Evolutionary conservation across 2,113 vertebrate genomes (phyloP).

Genomic region (Spilogale gracilis): DNA sequence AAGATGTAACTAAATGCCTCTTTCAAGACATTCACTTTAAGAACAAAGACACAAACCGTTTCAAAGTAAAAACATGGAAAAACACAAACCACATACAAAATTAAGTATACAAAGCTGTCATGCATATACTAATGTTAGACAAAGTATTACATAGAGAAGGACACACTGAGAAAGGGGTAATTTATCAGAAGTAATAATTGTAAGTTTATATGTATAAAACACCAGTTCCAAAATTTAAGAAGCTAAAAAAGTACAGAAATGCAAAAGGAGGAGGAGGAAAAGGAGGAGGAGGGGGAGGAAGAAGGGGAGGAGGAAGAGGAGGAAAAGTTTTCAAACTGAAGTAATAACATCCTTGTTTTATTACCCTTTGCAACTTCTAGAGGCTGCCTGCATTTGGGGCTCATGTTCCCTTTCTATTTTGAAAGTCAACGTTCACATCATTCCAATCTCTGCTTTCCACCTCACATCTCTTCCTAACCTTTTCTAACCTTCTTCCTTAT

Average conservation of each 20-base stretch:
- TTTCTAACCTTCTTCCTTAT: background rate
- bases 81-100: background rate
- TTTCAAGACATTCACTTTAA: background rate
- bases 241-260: background rate
- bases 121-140: background rate
- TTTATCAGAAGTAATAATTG: background rate
- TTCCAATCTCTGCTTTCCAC: background rate
- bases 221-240: background rate
- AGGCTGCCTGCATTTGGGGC: background rate
- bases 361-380: background rate
- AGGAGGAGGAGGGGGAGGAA: background rate
- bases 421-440: background rate
- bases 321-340: background rate
- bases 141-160: background rate
- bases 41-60: background rate
- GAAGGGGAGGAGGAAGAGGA: too few species aligned
- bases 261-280: accelerated
- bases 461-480: background rate
- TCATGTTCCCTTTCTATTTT: background rate
- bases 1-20: background rate
- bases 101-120: background rate
- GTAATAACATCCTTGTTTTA: background rate
- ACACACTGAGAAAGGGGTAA: background rate
- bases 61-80: background rate
- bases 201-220: background rate